Evolutionary conservation across 2,797 vertebrate genomes (phyloP).

Genomic region (Mormyrops boulengeri): DNA sequence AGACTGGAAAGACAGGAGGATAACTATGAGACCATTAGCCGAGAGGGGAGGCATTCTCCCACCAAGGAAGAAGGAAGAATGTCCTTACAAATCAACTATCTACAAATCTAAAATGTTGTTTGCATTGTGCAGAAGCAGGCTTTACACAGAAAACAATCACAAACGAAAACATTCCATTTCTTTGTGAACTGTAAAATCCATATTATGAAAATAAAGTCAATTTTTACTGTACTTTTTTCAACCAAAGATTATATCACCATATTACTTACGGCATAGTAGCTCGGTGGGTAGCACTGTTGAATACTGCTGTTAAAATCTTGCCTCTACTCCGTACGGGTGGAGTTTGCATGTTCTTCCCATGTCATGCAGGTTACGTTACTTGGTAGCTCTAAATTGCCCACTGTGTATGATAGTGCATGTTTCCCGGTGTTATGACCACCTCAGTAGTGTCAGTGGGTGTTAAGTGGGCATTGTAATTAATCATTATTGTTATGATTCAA

Average conservation of each 20-base stretch:
- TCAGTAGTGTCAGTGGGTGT: not conserved
- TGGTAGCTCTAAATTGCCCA: not conserved
- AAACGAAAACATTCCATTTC: slow-evolving; percentile 10
- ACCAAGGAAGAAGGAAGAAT: not conserved
- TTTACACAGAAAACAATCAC: slow-evolving; percentile 67
- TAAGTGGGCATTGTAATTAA: not conserved
- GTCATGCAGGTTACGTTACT: not conserved
- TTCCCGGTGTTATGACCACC: not conserved
- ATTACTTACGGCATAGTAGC: not conserved
- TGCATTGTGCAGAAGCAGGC: slow-evolving; percentile 80
- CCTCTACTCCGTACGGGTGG: not conserved
- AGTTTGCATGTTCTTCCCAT: not conserved
- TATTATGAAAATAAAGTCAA: not conserved
- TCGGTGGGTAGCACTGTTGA: not conserved
- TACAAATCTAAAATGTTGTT: slow-evolving; percentile 74
- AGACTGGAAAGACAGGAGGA: slow-evolving; percentile 61
- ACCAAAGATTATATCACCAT: not conserved
- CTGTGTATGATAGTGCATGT: not conserved
- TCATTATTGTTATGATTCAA: not conserved
- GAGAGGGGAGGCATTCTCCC: slow-evolving; percentile 41
- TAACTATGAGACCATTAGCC: slow-evolving; percentile 54
- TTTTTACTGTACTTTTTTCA: not conserved
- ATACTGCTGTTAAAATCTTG: not conserved
- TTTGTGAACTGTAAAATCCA: not conserved
- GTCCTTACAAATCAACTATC: not conserved